phyloP scores from a whole-genome alignment of 2,113 vertebrate genomes.

The Vanacampus margaritifer region DNA sequence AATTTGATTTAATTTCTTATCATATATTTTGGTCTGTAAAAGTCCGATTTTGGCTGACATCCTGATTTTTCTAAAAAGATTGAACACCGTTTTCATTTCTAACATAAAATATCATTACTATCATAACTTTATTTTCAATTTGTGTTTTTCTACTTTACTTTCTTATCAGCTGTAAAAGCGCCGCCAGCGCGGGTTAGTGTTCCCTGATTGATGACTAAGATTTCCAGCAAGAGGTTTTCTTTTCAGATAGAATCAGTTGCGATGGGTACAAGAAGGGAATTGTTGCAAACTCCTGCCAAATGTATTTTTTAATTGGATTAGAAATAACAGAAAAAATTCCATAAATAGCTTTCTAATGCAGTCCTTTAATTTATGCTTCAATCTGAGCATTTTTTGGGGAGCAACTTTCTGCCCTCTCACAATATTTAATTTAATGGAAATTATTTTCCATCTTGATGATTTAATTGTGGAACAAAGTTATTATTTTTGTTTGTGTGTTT shows the following conservation, averaged over 20 bases:
- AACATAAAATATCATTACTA: too few relatives aligned
- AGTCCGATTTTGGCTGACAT: neutral
- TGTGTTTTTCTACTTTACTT: neutral
- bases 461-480: neutral
- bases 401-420: neutral
- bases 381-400: neutral
- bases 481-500: neutral
- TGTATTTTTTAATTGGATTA: constrained; percentile 13
- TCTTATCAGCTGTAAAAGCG: neutral
- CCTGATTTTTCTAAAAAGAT: neutral
- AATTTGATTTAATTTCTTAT: neutral
- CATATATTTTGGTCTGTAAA: neutral
- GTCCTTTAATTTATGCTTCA: neutral
- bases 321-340: constrained; percentile 6
- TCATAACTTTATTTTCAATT: neutral
- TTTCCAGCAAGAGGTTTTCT: constrained; percentile 2
- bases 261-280: neutral
- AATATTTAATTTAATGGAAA: constrained; percentile 8
- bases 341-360: neutral
- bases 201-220: neutral
- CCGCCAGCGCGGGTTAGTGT: constrained; percentile 11
- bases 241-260: constrained; percentile 3
- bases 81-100: neutral
- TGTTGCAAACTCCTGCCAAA: neutral
- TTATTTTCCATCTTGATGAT: constrained; percentile 7